Base-by-base conservation (phyloP, 2,888 invertebrate genomes). In the Xestoiulus laeticollis region DNA sequence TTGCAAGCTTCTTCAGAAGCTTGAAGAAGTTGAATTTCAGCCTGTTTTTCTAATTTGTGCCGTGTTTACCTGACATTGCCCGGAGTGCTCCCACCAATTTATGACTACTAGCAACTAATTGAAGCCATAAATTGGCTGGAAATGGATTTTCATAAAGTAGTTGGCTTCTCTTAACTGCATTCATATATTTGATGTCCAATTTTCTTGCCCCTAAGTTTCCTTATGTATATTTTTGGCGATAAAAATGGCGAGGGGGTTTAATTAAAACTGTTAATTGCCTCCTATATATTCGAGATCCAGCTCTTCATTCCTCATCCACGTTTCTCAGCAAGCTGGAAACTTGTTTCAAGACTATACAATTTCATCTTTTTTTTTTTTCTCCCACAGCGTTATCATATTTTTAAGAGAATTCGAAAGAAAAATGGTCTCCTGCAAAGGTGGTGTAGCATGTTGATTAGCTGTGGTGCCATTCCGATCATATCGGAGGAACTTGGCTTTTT, bases 91-190 rank as follows among this genome's bases (percentile, higher is more conserved):
- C 53, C 53, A 59, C 53, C 53, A 59, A 59, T 59, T 59, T 59
- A 59, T 59, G 53, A 59, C 53, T 59, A 19, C 53, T 59, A 59
- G n/a, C 53, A 59, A n/a, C 53, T 59, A 59, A 59, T 59, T 59
- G 53, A 59, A 59, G 53, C n/a, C 53, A n/a, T 59, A 59, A 59
- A 59, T 59, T 59, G 53, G n/a, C 6, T 59, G 53, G n/a, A n/a
- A 59, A 59, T 59, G 53, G 53, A 59, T 59, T 59, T n/a, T n/a
- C 53, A 59, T 59, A 59, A 59, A 59, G 53, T 59, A 59, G 53
- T 59, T 59, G 53, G 16, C 48, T 48, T n/a, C 48, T 3, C 48
- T 48, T 48, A 48, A 48, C 48, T 8, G 48, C 48, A 48, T 14
- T 48, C 48, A 48, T 48, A 48, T 48, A 48, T 48, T 48, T 48